Evolutionary conservation across 2,113 vertebrate species (phyloP), one percentile per base, ranked within the genome.

Genomic region (Emberiza fucata): DNA sequence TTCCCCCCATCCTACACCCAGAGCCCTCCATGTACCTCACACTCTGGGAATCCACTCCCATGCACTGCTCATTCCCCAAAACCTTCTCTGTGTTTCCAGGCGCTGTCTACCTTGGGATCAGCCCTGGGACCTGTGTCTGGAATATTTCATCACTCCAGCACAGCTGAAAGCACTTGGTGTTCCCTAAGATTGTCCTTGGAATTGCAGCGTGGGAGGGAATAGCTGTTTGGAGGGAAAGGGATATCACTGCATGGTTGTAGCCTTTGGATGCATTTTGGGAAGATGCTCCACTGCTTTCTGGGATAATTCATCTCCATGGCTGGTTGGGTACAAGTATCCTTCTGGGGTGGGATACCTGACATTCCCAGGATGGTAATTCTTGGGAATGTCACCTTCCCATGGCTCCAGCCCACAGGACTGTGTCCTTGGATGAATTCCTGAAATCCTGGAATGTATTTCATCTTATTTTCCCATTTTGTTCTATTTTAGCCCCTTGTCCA

Each of bases 131-230:
- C 50, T 39, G 75, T 75, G 96, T 97, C 94, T 96, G 94, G 81
- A 91, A 68, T 92, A 92, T 97, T 97, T 97, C 97, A 97, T 93
- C 93, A 0, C 95, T 40, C 54, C 14, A 1, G 48, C 97, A 91
- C 98, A 97, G 97, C 97, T 97, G 98, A 97, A 97, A 96, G 95
- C 45, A 90, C 79, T 97, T 72, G 89, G 17, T 48, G 39, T 14
- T 96, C 61, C 3, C 5, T 70, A 33, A 29, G 89, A 83, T 78
- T 59, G 27, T 72, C 9, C 39, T 69, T 37, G n/a, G 82, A 53
- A 78, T 20, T 59, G 50, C 27, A 82, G 81, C 64, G 48, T 56
- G 79, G 70, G 79, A 33, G 81, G 50, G 91, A 96, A 86, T 0
- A 3, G 31, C 8, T 14, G 21, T 50, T 50, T 35, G 44, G 17